These are phyloP conservation scores for Frankliniella fusca DNA, from an alignment of 2,888 invertebrate genomes.

Conservation along the genomic window DNA sequence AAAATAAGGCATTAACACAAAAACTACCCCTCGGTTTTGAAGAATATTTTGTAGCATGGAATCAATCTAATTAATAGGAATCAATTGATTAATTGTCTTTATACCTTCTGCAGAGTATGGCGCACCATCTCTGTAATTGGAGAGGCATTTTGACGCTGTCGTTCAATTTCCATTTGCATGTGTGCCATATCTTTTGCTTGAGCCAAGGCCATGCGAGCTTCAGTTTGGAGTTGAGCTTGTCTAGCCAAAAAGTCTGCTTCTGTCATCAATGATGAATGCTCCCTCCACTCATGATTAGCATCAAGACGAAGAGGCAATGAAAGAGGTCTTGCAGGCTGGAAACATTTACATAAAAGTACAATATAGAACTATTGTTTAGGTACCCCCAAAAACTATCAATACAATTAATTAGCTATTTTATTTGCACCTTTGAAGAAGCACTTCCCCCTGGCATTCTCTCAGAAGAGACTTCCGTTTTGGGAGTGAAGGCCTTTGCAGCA, in stretches of 20 bases:
- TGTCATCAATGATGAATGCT: constrained; percentile 44
- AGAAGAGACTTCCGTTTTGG: constrained; percentile 27
- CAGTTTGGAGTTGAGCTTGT: constrained; percentile 77
- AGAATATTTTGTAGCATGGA: constrained; percentile 1
- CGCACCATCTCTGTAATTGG: constrained; percentile 84
- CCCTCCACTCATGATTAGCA: not conserved
- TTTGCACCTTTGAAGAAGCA: not conserved
- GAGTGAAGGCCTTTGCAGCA: constrained; percentile 35
- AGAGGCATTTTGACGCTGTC: constrained; percentile 67
- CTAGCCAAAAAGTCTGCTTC: constrained; percentile 77
- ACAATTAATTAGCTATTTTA: not conserved
- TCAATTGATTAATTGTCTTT: constrained; percentile 29
- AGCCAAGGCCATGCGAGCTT: constrained; percentile 79
- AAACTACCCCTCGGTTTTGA: not conserved
- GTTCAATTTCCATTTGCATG: constrained; percentile 82
- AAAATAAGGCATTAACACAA: constrained; percentile 28
- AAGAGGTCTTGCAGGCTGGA: not conserved
- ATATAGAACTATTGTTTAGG: not conserved
- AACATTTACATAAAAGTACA: not conserved
- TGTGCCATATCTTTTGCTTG: constrained; percentile 89
- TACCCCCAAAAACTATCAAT: not conserved
- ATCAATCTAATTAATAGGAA: constrained; percentile 6
- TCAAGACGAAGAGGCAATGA: not conserved
- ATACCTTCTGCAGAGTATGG: constrained; percentile 67
- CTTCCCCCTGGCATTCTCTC: not conserved